Base-by-base conservation (phyloP, 2,888 invertebrate species). In the Ochlodes sylvanus region DNA sequence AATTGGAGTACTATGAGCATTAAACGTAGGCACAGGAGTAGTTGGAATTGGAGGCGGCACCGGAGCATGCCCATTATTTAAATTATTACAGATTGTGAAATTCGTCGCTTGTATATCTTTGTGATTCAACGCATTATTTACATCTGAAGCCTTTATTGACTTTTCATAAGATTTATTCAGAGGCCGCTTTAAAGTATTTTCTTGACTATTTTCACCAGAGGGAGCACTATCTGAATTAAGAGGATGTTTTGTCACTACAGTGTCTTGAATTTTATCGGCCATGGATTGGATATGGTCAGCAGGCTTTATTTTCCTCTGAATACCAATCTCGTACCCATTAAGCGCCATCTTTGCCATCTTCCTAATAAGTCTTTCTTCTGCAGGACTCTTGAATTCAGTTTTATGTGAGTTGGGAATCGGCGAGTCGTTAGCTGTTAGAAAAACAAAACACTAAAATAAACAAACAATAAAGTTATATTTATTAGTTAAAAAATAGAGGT, bases 321-420 rank as follows among this genome's bases (percentile, higher is more conserved):
- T 93, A 32, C 94, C 94, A 69, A 94, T 94, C 81, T 94, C 94
- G 73, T 93, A 94, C 34, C 93, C 93, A 76, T 94, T 93, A 60
- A 94, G 79, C 14, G 94, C 93, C 91, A 93, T 92, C 85, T 93
- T 94, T 42, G 93, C 92, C 89, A 94, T 90, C 83, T 93, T 93
- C 73, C 90, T 87, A 62, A 94, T 90, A 38, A 94, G 84, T 69
- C 93, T 85, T 80, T 93, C 93, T 79, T 93, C 93, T 69, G 93
- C 92, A 73, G 90, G 90, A 77, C 92, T 93, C 79, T 93, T 92
- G 75, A 87, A 92, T 75, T 93, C 92, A 21, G 85, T 79, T 83
- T 87, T 91, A 71, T 82, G 84, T 52, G 81, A 77, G 72, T 76
- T 79, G 63, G 82, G 75, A 73, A 76, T 78, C 78, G 82, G 85